A percentile compares a stretch with the other conserved stretches of the same genome.
Evolutionary conservation across 2,888 invertebrate species (phyloP).

Genomic region (Salticus scenicus): DNA sequence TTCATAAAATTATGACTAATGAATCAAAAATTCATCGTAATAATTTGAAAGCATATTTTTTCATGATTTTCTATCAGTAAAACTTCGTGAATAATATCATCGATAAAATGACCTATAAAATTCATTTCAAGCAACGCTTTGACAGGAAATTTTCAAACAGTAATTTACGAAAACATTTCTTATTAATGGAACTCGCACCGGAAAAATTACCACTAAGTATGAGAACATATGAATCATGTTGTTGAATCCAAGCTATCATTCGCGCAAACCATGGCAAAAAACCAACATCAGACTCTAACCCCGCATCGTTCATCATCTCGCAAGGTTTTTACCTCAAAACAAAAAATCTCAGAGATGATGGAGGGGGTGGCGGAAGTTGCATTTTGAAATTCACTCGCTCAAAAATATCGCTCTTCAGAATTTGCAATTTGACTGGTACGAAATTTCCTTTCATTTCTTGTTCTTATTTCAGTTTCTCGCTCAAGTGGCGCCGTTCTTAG

Average conservation of each 20-base stretch:
- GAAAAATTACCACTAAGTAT: not conserved
- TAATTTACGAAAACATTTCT: not conserved
- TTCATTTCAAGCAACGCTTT: no score
- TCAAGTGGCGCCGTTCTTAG: constrained; percentile 45
- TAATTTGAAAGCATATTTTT: no score
- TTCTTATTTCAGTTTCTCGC: constrained; percentile 24
- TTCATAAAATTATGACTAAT: no score
- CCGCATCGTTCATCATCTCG: constrained; percentile 54
- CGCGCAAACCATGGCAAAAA: not conserved
- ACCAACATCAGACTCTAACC: constrained; percentile 24
- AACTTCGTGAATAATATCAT: no score
- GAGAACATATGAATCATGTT: constrained; percentile 32
- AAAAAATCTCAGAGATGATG: not conserved
- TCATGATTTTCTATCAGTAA: no score
- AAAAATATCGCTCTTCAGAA: constrained; percentile 62
- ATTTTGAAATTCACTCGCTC: constrained; percentile 36
- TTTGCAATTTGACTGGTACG: constrained; percentile 67
- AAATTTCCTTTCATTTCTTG: constrained; percentile 55
- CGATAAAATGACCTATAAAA: no score
- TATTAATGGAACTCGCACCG: not conserved
- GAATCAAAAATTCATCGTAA: no score
- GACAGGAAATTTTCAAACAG: no score
- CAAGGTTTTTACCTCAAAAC: constrained; percentile 39
- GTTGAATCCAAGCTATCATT: not conserved
- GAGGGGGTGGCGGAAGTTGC: constrained; percentile 1